Conservation (phyloP, 2,797 vertebrate species). For the Scarus forsteni region DNA sequence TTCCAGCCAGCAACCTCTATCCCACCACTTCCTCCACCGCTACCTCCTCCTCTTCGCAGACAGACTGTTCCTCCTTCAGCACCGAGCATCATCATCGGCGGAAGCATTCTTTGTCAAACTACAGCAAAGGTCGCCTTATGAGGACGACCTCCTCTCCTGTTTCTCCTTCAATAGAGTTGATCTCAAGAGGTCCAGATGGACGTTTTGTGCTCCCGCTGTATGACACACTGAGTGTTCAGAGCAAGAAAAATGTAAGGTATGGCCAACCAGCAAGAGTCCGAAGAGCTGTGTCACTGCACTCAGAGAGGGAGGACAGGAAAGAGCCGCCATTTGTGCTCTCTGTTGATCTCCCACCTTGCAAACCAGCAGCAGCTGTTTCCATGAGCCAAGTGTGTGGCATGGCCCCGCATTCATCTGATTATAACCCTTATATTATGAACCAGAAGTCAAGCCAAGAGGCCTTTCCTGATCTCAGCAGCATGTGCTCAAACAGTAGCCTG, state of each 20-base stretch:
- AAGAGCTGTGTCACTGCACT: slow-evolving; percentile 76
- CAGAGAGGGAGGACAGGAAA: slow-evolving; percentile 64
- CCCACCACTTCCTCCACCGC: slow-evolving; percentile 74
- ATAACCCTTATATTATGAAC: slow-evolving; percentile 22
- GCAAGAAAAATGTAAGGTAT: slow-evolving; percentile 48
- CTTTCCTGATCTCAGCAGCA: slow-evolving; percentile 64
- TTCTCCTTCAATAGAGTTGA: slow-evolving; percentile 86
- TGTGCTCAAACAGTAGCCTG: slow-evolving; percentile 68
- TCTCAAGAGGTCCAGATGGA: slow-evolving; percentile 92
- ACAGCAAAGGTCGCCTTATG: slow-evolving; percentile 74
- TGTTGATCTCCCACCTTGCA: slow-evolving; percentile 77
- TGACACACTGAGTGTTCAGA: slow-evolving; percentile 35
- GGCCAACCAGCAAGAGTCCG: slow-evolving; percentile 42
- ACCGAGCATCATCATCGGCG: slow-evolving; percentile 56
- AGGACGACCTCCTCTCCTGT: slow-evolving; percentile 59
- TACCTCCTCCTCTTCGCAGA: slow-evolving; percentile 77
- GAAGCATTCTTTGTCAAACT: slow-evolving; percentile 50
- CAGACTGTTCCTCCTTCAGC: slow-evolving; percentile 74
- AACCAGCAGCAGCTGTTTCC: slow-evolving; percentile 9
- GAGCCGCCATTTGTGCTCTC: slow-evolving; percentile 82
- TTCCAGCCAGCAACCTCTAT: slow-evolving; percentile 78
- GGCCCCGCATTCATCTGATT: slow-evolving; percentile 37
- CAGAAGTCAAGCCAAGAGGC: slow-evolving; percentile 35
- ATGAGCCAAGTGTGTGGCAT: slow-evolving; percentile 27
- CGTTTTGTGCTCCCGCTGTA: slow-evolving; percentile 83